These are phyloP conservation scores for Drosophila pseudotakahashii DNA, from an alignment of 2,888 invertebrate species.

Conservation along the genomic window DNA sequence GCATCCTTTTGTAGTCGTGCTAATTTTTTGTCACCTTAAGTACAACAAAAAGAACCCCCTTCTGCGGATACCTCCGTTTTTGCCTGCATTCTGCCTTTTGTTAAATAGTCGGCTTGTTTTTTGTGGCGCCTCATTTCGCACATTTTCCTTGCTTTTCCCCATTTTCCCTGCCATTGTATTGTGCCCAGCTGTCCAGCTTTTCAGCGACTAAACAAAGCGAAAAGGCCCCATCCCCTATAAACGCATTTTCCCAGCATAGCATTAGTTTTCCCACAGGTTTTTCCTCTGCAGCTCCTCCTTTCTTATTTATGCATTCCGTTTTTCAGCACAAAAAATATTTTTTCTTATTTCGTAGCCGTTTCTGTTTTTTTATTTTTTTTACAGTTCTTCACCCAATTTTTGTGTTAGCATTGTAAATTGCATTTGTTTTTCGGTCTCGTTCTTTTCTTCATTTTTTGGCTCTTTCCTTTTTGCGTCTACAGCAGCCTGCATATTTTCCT, in stretches of 20 bases:
- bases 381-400: slow-evolving; percentile 31
- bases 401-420: slow-evolving; percentile 69
- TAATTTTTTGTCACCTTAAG: slow-evolving; percentile 73
- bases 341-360: slow-evolving; percentile 11
- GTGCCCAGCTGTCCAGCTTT: slow-evolving; percentile 43
- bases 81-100: slow-evolving; percentile 35
- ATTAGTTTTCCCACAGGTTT: slow-evolving; percentile 35
- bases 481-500: slow-evolving; percentile 32
- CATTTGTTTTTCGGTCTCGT: slow-evolving; percentile 50
- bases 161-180: slow-evolving; percentile 16
- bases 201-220: slow-evolving; percentile 34
- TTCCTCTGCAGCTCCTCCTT: slow-evolving; percentile 35
- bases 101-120: slow-evolving; percentile 40
- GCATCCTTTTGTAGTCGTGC: slow-evolving; percentile 48
- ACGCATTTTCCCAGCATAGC: slow-evolving; percentile 10
- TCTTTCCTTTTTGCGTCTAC: not conserved
- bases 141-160: slow-evolving; percentile 1
- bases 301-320: slow-evolving; percentile 45
- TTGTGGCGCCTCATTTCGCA: slow-evolving; percentile 31
- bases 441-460: slow-evolving; percentile 7
- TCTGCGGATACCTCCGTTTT: slow-evolving; percentile 3
- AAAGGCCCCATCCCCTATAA: not conserved
- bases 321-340: slow-evolving; percentile 37
- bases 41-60: slow-evolving; percentile 39
- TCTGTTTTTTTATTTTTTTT: slow-evolving; percentile 3